Base-by-base conservation (phyloP, 2,888 invertebrate genomes). In the Agonopterix subpropinquella region DNA sequence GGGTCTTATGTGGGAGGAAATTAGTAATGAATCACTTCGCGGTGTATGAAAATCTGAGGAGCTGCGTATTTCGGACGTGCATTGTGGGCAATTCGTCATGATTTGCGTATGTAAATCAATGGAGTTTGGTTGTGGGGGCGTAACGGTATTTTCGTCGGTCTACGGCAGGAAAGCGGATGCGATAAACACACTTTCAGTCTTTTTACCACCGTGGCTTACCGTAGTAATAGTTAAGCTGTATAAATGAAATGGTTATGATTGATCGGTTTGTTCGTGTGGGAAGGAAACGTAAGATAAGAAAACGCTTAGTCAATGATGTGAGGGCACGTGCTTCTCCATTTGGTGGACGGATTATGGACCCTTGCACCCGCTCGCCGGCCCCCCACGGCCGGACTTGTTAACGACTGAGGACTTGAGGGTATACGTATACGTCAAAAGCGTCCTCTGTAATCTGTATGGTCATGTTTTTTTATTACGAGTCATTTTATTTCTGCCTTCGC, bases 31-130 rank as follows among this genome's bases (percentile, higher is more conserved):
- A 65, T 69, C 64, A 62, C 54, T 51, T 59, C 58, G 61, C 56
- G 53, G 52, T 3, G 43, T 11, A 41, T 8, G 43, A 11, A 41
- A 10, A 41, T 46, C 44, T 52, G 57, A 64, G 62, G 63, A 65
- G 66, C 62, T 59, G 62, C 61, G 68, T 73, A 81, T 79, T 84
- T 78, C 59, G 80, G 75, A 73, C 75, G 73, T 76, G 77, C 76
- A 79, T 77, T 78, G 82, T 77, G 73, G 68, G 77, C 77, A 82
- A 84, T 84, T 86, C 85, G 84, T 84, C 85, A 86, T 80, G 82
- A 83, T 80, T 84, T 80, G 83, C 83, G 84, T 85, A 87, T 86
- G 85, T 83, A 85, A 88, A 86, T 86, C 81, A 76, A 79, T 80
- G 77, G 71, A 80, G 80, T 85, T 85, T 73, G 80, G 82, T 74